phyloP scores from a whole-genome alignment of 2,888 invertebrate species.

The Leptinotarsa rubiginosa region DNA sequence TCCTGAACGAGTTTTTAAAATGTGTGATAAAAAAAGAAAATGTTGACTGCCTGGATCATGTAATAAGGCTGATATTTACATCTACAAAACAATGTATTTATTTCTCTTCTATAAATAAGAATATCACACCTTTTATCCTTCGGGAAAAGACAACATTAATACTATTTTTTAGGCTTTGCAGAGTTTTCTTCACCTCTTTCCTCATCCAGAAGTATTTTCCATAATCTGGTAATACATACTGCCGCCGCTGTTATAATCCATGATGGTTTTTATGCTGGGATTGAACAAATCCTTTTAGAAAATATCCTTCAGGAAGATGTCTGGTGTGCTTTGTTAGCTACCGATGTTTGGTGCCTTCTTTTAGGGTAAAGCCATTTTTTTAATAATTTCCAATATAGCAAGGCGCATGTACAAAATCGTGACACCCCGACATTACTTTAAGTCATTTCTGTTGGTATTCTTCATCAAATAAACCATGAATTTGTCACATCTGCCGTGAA shows the following conservation, averaged over 20 bases:
- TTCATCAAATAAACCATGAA: too few relatives aligned
- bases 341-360: conserved; percentile 57
- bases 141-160: background rate
- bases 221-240: conserved; percentile 49
- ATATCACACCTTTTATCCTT: too few relatives aligned
- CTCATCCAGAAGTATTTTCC: conserved; percentile 39
- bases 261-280: conserved; percentile 42
- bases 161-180: conserved; percentile 38
- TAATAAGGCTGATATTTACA: conserved; percentile 36
- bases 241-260: conserved; percentile 46
- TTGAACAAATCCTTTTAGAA: conserved; percentile 52
- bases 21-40: conserved; percentile 23
- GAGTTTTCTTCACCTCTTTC: conserved; percentile 43
- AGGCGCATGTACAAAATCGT: background rate
- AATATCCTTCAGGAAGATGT: conserved; percentile 52
- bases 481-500: too few relatives aligned
- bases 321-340: conserved; percentile 55
- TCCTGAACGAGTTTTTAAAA: conserved; percentile 36
- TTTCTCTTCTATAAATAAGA: too few relatives aligned
- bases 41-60: background rate
- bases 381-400: background rate
- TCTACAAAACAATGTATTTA: conserved; percentile 30
- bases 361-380: conserved; percentile 49
- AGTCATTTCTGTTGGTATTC: too few relatives aligned
- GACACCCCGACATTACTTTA: background rate